Percentiles rank a stretch among this genome's conserved stretches.
These are phyloP conservation scores for Rhinophrynus dorsalis DNA, from an alignment of 2,797 vertebrate genomes.

Conservation along the genomic window DNA sequence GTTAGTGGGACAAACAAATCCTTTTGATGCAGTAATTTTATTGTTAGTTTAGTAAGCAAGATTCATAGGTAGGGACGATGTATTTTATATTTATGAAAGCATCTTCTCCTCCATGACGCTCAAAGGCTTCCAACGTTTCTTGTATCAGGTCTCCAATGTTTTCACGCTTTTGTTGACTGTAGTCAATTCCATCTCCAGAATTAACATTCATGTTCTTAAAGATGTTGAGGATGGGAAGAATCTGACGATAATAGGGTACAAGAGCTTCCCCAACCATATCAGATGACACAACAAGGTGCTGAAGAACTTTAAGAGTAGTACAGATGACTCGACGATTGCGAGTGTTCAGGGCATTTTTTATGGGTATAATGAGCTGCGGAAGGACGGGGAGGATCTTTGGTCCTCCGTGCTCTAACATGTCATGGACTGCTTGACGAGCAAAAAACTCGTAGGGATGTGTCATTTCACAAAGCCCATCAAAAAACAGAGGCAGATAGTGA, in stretches of 20 bases:
- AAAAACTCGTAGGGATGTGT: constrained; percentile 89
- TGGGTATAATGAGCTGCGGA: constrained; percentile 89
- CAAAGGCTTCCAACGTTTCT: constrained; percentile 85
- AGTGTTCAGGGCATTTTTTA: constrained; percentile 90
- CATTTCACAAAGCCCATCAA: constrained; percentile 87
- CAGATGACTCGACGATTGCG: constrained; percentile 55
- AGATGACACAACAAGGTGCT: constrained; percentile 86
- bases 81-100: constrained; percentile 78
- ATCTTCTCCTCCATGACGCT: constrained; percentile 78
- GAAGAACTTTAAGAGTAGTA: constrained; percentile 77
- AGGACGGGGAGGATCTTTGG: constrained; percentile 86
- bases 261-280: constrained; percentile 78
- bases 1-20: constrained; percentile 42
- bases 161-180: constrained; percentile 84
- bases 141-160: constrained; percentile 87
- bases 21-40: constrained; percentile 9
- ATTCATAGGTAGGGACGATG: constrained; percentile 74
- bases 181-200: constrained; percentile 84
- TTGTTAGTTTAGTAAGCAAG: too few species aligned
- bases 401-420: constrained; percentile 88
- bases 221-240: constrained; percentile 88
- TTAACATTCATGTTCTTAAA: constrained; percentile 91
- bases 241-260: constrained; percentile 90
- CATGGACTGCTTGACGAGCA: constrained; percentile 85
- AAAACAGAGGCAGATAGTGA: constrained; percentile 86